Evolutionary conservation across 1,140 invertebrate species (phyloP), one percentile per base, ranked within the genome.

Genomic region (Cephus cinctus): DNA sequence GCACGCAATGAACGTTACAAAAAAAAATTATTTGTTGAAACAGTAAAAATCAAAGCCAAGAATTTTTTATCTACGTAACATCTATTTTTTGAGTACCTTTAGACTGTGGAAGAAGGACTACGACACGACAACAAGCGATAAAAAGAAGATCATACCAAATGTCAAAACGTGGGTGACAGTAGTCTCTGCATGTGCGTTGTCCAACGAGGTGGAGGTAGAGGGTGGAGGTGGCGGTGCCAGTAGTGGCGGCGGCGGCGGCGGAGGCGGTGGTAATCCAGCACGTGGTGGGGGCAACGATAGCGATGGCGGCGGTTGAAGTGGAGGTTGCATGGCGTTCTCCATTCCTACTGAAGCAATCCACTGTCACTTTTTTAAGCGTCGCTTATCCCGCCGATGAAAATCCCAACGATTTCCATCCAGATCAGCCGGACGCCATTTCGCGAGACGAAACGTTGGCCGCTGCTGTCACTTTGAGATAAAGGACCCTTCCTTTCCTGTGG

Each of bases 111-210:
- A n/a, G 19, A 43, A 43, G 14, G n/a, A 5, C 4, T 23, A 23
- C 16, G 21, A 2, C 14, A 46, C n/a, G 18, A 40, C 21, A 4
- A 43, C 8, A 14, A 44, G 15, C 21, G 9, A 36, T 41, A 52
- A 1, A 42, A 31, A 31, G 27, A 43, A 44, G 12, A 43, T 69
- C 79, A 67, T 71, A 82, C 80, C 80, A 54, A 79, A 81, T 54
- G 79, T 82, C 46, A 82, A 74, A 47, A 79, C 74, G 59, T 81
- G 80, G 20, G 78, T 82, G 59, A 82, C 75, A 59, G 78, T 81
- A 11, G 60, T 64, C 55, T 80, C 77, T 54, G 60, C 71, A 12
- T 69, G 71, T 32, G 68, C 70, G 30, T 65, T 75, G 47, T 62
- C 67, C 50, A 67, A 22, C 50, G 61, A 38, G 69, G 47, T 50